Conservation (phyloP, 1,140 invertebrate genomes). For the Drosophila asahinai region DNA sequence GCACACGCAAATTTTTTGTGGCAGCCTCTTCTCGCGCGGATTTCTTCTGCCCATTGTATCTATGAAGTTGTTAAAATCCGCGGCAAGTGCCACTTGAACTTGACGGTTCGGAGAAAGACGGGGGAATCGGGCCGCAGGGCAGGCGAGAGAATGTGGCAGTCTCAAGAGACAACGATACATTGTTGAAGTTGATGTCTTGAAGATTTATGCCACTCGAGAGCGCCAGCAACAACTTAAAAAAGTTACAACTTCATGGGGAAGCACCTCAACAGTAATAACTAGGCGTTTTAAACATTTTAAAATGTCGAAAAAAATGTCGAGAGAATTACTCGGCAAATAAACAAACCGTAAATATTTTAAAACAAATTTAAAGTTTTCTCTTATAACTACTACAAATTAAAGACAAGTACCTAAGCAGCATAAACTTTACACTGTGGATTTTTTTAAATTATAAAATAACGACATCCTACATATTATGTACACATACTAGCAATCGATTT, state of each 20-base stretch:
- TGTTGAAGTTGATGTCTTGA: slow-evolving; percentile 54
- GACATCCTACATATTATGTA: too few species aligned
- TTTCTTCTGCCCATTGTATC: slow-evolving; percentile 48
- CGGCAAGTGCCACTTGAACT: slow-evolving; percentile 77
- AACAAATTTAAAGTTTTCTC: not conserved
- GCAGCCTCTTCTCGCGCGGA: slow-evolving; percentile 30
- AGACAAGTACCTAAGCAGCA: too few species aligned
- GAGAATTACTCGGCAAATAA: not conserved
- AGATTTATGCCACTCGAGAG: slow-evolving; percentile 59
- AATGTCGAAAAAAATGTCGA: not conserved
- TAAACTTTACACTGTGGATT: too few species aligned
- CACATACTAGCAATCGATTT: too few species aligned
- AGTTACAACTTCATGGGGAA: slow-evolving; percentile 36
- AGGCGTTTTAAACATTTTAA: not conserved
- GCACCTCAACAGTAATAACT: slow-evolving; percentile 25
- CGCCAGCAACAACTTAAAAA: slow-evolving; percentile 41
- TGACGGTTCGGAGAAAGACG: slow-evolving; percentile 45
- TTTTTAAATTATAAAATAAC: too few species aligned
- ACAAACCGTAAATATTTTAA: not conserved
- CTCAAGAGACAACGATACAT: slow-evolving; percentile 61
- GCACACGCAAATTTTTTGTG: slow-evolving; percentile 54
- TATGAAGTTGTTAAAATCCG: slow-evolving; percentile 78
- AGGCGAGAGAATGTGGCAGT: slow-evolving; percentile 40
- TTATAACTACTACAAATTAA: too few species aligned
- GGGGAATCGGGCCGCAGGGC: slow-evolving; percentile 7